Evolutionary conservation across 2,113 vertebrate species (phyloP).

Genomic region (Paraplagusia blochii): DNA sequence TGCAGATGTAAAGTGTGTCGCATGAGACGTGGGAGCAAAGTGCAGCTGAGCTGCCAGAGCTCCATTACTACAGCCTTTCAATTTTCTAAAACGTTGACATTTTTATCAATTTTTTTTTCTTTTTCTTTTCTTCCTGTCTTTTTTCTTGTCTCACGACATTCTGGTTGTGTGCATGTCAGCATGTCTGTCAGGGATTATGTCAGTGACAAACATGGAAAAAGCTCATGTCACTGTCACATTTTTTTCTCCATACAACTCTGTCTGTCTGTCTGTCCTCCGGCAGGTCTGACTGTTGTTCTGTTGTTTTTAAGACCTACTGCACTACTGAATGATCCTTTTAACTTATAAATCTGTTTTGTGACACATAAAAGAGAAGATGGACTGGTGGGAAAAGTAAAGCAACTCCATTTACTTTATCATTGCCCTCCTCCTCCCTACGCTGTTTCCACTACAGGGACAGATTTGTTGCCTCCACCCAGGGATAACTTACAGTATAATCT

Average conservation of each 20-base stretch:
- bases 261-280: too few species aligned
- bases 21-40: slow-evolving; percentile 10
- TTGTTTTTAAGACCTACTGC: slow-evolving; percentile 67
- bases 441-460: slow-evolving; percentile 46
- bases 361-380: slow-evolving; percentile 62
- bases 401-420: slow-evolving; percentile 65
- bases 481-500: slow-evolving; percentile 76
- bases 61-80: slow-evolving; percentile 37
- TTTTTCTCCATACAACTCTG: slow-evolving; percentile 14
- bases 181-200: slow-evolving; percentile 57
- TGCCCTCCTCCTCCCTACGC: background rate
- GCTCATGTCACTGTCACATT: slow-evolving; percentile 68
- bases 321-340: slow-evolving; percentile 63
- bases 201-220: slow-evolving; percentile 41
- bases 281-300: slow-evolving; percentile 39
- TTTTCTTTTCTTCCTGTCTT: background rate
- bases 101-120: slow-evolving; percentile 43
- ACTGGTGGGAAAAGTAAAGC: slow-evolving; percentile 59
- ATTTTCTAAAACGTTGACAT: slow-evolving; percentile 45
- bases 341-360: slow-evolving; percentile 64
- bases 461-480: slow-evolving; percentile 72
- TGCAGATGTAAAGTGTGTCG: slow-evolving; percentile 55
- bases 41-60: slow-evolving; percentile 8
- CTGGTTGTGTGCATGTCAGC: slow-evolving; percentile 39
- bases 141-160: slow-evolving; percentile 2